These are phyloP conservation scores for Penaeus vannamei DNA, from an alignment of 1,140 invertebrate species.

Conservation along the genomic window DNA sequence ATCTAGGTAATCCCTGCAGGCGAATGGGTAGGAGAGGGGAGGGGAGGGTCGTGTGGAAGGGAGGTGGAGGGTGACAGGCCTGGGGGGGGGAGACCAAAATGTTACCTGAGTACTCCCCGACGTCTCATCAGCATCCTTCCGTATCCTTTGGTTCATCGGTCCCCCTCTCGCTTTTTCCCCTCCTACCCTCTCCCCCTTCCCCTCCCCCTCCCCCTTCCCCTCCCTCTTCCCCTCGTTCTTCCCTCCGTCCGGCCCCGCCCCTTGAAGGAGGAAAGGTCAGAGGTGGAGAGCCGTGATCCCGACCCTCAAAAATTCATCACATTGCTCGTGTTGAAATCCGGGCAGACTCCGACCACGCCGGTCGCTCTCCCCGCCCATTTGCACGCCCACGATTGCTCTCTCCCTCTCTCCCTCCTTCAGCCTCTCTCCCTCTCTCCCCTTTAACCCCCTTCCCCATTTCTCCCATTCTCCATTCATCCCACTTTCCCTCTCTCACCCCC, in stretches of 20 bases:
- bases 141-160: neutral
- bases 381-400: too few species aligned
- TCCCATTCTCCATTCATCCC: neutral
- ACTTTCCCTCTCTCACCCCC: neutral
- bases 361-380: too few species aligned
- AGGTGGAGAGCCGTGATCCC: too few species aligned
- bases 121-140: neutral
- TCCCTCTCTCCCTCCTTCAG: too few species aligned
- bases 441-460: neutral
- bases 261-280: neutral
- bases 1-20: neutral
- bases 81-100: neutral
- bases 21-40: neutral
- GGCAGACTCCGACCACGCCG: too few species aligned
- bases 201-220: neutral
- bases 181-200: neutral
- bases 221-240: neutral
- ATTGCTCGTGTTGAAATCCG: too few species aligned
- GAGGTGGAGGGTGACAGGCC: neutral
- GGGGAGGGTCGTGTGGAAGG: neutral
- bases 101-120: too few species aligned
- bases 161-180: neutral
- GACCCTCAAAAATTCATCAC: too few species aligned
- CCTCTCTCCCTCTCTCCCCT: too few species aligned
- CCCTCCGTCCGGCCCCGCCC: neutral